phyloP scores from a whole-genome alignment of 2,797 vertebrate species.

The Dryobates pubescens region DNA sequence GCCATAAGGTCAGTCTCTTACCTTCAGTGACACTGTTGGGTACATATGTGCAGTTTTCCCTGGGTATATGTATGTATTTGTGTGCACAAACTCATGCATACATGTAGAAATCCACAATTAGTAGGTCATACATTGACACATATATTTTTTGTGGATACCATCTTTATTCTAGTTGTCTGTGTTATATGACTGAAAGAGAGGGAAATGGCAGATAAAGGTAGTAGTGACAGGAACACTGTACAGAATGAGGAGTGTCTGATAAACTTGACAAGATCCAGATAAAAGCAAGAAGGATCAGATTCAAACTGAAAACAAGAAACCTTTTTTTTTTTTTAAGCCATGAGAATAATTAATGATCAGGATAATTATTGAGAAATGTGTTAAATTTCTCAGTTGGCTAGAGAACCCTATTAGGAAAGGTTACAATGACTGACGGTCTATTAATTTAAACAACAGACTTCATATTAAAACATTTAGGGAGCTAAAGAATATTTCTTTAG shows the following conservation, averaged over 20 bases:
- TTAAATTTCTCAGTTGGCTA: not conserved
- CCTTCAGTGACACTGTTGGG: not conserved
- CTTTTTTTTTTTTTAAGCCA: not conserved
- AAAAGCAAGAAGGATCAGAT: not conserved
- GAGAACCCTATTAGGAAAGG: not conserved
- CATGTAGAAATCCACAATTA: not conserved
- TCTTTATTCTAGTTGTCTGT: not conserved
- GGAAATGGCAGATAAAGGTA: not conserved
- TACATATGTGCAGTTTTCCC: not conserved
- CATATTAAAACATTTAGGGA: not conserved
- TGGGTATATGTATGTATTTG: accelerated
- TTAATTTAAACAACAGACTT: not conserved
- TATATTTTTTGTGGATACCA: not conserved
- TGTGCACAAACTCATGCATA: not conserved
- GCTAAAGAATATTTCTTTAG: not conserved
- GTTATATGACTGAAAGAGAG: not conserved
- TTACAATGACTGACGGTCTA: not conserved
- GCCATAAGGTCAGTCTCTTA: not conserved
- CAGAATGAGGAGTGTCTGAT: not conserved
- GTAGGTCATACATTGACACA: not conserved
- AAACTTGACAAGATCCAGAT: not conserved
- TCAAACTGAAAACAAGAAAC: not conserved
- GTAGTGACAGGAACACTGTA: not conserved
- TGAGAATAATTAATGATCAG: not conserved
- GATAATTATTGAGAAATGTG: not conserved